Base-by-base conservation (phyloP, 2,797 vertebrate species). In the Sardinella longiceps region DNA sequence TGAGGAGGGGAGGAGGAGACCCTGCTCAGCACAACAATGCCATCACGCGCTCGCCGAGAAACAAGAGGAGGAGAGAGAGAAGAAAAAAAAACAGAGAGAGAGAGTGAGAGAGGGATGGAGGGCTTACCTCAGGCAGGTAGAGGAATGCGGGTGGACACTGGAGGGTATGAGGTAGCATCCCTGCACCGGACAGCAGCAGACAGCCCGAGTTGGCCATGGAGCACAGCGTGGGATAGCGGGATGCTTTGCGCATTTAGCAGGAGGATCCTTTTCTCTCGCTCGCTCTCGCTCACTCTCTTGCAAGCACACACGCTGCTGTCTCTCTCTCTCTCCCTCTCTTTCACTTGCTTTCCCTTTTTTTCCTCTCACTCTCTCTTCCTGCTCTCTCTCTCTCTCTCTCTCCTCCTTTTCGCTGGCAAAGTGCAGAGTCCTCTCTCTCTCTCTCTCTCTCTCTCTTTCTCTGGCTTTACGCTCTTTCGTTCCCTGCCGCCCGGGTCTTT, bases 121-220 rank as follows among this genome's bases (percentile, higher is more conserved):
- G 91, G 89, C 97, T 97, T 97, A 99, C 97, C 97, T 98, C 97
- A 93, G 96, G 96, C 95, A 98, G 97, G 96, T 97, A 99, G 95
- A 99, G 97, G 96, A 98, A 98, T 89, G 97, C 96, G 82, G 97
- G 95, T 90, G 98, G 96, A 89, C 97, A 97, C 92, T 97, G 96
- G 89, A 97, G 95, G 89, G 97, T 95, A 95, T 97, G 98, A 90
- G 97, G 97, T 92, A 98, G 96, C 97, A 98, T 97, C 94, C 97
- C 96, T 89, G 97, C 95, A 95, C 96, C 94, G 95, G 98, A 96
- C 94, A 98, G 96, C 95, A 99, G 96, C 95, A 98, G 96, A 94
- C 98, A 98, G 96, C 97, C 97, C 87, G 97, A 98, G 97, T 98
- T 98, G 94, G 97, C 97, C 98, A 99, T 99, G 94, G 97, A 98